Base-by-base conservation (phyloP, 1,140 invertebrate genomes). In the Brachionus koreanus region DNA sequence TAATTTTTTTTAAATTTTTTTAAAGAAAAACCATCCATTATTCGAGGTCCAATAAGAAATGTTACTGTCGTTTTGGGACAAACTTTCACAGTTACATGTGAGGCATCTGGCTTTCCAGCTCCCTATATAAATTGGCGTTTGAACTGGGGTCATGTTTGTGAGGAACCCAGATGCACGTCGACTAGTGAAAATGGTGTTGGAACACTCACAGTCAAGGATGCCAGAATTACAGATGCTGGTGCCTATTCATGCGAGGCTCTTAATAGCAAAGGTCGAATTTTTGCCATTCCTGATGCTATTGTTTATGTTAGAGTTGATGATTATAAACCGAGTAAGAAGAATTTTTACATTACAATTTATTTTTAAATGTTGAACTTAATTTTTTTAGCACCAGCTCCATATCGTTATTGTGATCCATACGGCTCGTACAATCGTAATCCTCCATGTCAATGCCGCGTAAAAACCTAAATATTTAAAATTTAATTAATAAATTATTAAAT, bases 171-270 rank as follows among this genome's bases (percentile, higher is more conserved):
- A 86, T 43, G 69, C 46, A 25, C 79, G 29, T 39, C 83, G 25
- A 63, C 46, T 10, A 79, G 13, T 61, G 82, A 76, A n/a, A 83
- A 76, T 35, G 82, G 82, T 12, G 90, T 92, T 1, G 96, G 96
- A n/a, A 92, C 90, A 0, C 88, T 98, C 0, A 93, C 91, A 0
- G 96, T 97, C 85, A 91, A 92, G 0, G 88, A 95, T 84, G 93
- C 95, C 16, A 84, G 86, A 37, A 84, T 86, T 7, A 84, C 87
- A 65, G 94, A 99, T 85, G 94, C 95, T 85, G 97, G 97, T 3
- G 96, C 96, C 0, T 99, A 98, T 87, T 97, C 95, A 10, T 98
- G 97, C 89, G 97, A 99, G 90, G 96, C 94, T 1, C 92, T 98
- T 33, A 98, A 98, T 86, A 92, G 91, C 33, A 89, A 88, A 84